Conservation (phyloP, 2,888 invertebrate species). For the Hypolimnas misippus region DNA sequence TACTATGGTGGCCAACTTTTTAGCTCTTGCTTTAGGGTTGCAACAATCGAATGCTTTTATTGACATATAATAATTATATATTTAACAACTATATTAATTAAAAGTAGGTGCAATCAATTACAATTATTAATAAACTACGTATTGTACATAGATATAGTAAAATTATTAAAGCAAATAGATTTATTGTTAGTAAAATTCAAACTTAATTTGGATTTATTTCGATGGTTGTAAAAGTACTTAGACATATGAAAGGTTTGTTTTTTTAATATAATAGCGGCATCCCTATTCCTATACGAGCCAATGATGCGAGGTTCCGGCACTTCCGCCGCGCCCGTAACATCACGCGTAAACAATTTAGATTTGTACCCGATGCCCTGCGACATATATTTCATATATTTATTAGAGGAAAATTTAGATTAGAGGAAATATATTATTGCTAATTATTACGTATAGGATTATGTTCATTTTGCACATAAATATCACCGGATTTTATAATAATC, state of each 20-base stretch:
- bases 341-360: conserved; percentile 76
- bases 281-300: conserved; percentile 61
- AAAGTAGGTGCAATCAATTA: no score
- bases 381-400: conserved; percentile 40
- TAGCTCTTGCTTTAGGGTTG: conserved; percentile 44
- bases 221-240: neutral
- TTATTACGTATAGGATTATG: conserved; percentile 26
- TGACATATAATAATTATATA: no score
- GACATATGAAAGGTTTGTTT: conserved; percentile 2
- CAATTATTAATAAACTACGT: no score
- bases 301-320: conserved; percentile 80
- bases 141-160: no score
- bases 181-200: no score
- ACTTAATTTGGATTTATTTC: no score
- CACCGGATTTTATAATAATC: neutral
- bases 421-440: conserved; percentile 26
- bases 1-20: conserved; percentile 65
- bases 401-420: conserved; percentile 31
- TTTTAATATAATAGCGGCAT: conserved; percentile 31
- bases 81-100: no score
- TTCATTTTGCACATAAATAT: neutral
- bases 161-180: no score
- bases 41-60: no score
- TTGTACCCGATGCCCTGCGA: conserved; percentile 54
- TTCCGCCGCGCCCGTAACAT: conserved; percentile 70